Evolutionary conservation across 2,888 invertebrate genomes (phyloP), one percentile per base, ranked within the genome.

Genomic region (Tetropium fuscum): DNA sequence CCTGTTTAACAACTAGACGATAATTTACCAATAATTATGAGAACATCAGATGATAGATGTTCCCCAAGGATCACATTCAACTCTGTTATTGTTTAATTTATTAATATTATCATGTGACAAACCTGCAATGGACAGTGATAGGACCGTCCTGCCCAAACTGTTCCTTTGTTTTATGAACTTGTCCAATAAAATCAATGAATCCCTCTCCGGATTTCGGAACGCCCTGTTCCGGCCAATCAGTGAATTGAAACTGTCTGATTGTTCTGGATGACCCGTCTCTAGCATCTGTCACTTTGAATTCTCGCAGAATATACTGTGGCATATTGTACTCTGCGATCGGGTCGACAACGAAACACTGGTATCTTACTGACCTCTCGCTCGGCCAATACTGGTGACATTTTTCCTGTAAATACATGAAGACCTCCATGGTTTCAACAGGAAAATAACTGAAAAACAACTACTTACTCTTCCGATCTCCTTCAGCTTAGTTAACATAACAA

Each of bases 361-460:
- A 98, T 63, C 98, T 90, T 32, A 97, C 95, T 20, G 97, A 97
- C 74, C 98, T 88, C 80, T 98, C 98, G 74, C 95, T 95, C 0
- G 99, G 99, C 99, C 99, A 99, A 83, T 99, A 99, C 81, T 98
- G 98, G 81, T 95, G 96, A 80, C 98, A 98, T 84, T 98, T 98
- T 82, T 99, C 99, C 94, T 96, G 81, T 70, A 68, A 71, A 66
- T 2, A 27, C 4, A 8, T 27, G 27, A 36, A 7, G 7, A 15
- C 36, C 8, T 27, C 27, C 2, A 27, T 27, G n/a, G n/a, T n/a
- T n/a, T n/a, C n/a, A n/a, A n/a, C 10, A 18, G 2, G 16, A 19
- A 16, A 38, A 38, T 8, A 15, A 2, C 15, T 7, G 5, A 15
- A 15, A 8, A 38, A 11, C 19, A 41, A 30, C 18, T n/a, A 83